These are phyloP conservation scores for Carpatolechia fugitivella DNA, from an alignment of 2,888 invertebrate species.

Conservation along the genomic window DNA sequence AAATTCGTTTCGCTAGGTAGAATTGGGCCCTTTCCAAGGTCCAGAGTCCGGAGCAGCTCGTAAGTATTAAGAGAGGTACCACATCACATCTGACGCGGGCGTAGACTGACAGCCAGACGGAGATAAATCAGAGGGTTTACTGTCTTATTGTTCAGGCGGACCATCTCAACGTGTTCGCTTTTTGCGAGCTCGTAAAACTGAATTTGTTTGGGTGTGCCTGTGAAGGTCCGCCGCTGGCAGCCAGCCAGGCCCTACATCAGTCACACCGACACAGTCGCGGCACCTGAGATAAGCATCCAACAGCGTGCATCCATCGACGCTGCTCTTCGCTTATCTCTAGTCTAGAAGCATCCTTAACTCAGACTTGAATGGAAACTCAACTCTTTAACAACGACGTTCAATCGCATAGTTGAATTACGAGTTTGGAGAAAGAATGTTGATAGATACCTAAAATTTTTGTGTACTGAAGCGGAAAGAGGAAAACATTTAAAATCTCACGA, in stretches of 20 bases:
- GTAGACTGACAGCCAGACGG: constrained; percentile 37
- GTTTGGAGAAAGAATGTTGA: too few species aligned
- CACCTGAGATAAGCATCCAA: background rate
- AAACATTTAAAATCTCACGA: background rate
- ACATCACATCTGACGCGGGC: background rate
- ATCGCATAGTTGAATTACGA: too few species aligned
- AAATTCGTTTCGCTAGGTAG: background rate
- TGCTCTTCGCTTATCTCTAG: background rate
- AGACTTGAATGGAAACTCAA: background rate
- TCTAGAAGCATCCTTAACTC: background rate
- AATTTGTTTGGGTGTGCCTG: constrained; percentile 48
- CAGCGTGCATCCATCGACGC: background rate
- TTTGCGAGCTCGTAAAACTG: constrained; percentile 49
- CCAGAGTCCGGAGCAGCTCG: background rate
- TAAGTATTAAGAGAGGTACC: background rate
- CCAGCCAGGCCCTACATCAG: constrained; percentile 32
- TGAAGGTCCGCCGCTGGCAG: constrained; percentile 43
- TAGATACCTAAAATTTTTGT: background rate
- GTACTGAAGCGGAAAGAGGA: background rate
- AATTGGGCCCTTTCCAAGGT: constrained; percentile 4
- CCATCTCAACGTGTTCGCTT: constrained; percentile 35
- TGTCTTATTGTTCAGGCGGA: constrained; percentile 39
- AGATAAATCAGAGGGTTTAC: constrained; percentile 43
- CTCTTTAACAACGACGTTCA: background rate
- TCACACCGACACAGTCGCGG: constrained; percentile 14